Base-by-base conservation (phyloP, 2,888 invertebrate genomes). In the Cheilosia variabilis region DNA sequence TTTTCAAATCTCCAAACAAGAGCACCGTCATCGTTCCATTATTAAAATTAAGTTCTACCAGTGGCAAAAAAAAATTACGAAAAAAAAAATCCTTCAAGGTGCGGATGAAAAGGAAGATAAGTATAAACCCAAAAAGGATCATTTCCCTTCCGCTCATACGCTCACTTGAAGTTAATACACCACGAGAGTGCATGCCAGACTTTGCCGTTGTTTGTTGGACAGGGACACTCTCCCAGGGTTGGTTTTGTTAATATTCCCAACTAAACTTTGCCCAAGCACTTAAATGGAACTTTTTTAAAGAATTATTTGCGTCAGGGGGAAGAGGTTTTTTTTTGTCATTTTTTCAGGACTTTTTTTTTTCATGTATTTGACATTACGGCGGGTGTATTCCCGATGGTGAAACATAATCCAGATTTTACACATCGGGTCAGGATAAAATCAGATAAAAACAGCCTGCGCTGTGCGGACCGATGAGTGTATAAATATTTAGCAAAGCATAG, bases 1-100 rank as follows among this genome's bases (percentile, higher is more conserved):
- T 78, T 78, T 83, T 78, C 78, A 68, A 83, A 73, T 83, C 68
- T 78, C 24, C 78, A 72, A 82, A 77, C 77, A 77, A 66, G 37
- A 43, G 37, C 34, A 60, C 50, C 71, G 53, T 41, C 71, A 77
- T 71, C 50, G 78, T 45, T 19, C 57, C 73, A 22, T 68, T 73
- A 83, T 83, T 83, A 72, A 68, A 72, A 83, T 78, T 60, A 71
- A 60, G 47, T 71, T 43, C 63, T 63, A n/a, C 1, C 4, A 45
- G 13, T 13, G 37, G 13, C 17, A 58, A 50, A 19, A 2, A n/a
- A 22, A 27, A 72, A 22, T 19, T n/a, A 63, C 1, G 5, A 7
- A 27, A 72, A 22, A 24, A 27, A 69, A 27, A 41, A 17, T 15
- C 31, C 52, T 43, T 15, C 5, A 68, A 76, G 58, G 58, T 66